Percentiles rank a stretch among this genome's conserved stretches.
phyloP scores from a whole-genome alignment of 2,888 invertebrate species.

The Amiota mariae region DNA sequence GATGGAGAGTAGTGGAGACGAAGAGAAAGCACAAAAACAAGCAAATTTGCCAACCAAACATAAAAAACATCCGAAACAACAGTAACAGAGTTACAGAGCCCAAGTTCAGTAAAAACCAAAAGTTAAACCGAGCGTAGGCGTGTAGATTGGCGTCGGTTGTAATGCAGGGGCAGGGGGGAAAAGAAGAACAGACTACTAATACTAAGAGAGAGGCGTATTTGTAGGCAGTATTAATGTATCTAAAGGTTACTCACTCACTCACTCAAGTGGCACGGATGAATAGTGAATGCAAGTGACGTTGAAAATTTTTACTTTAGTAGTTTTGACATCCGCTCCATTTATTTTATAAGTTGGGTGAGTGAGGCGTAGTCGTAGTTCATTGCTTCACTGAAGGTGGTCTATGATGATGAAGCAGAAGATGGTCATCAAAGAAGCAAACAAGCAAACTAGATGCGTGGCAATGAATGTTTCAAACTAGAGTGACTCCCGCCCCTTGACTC shows the following conservation, averaged over 20 bases:
- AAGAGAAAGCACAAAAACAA: conserved; percentile 27
- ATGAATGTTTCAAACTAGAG: conserved; percentile 8
- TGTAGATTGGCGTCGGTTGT: not conserved
- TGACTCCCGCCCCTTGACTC: not conserved
- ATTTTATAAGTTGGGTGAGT: conserved; percentile 36
- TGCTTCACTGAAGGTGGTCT: not conserved
- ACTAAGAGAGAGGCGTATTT: no score
- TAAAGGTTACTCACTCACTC: conserved; percentile 41
- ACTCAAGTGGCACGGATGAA: conserved; percentile 48
- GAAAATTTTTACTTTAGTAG: conserved; percentile 46
- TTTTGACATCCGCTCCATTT: conserved; percentile 64
- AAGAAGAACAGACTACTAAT: not conserved
- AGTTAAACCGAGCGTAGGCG: not conserved
- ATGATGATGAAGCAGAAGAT: not conserved
- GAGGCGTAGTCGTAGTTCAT: no score
- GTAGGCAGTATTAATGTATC: conserved; percentile 1
- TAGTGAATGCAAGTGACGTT: conserved; percentile 54
- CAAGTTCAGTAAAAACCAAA: no score
- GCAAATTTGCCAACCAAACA: conserved; percentile 26
- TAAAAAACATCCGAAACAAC: conserved; percentile 28
- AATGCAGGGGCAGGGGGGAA: not conserved
- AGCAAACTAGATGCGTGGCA: conserved; percentile 12
- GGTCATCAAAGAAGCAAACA: not conserved
- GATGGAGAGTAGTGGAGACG: conserved; percentile 42
- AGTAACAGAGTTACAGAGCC: not conserved